Percentiles rank a stretch among this genome's conserved stretches.
These are phyloP conservation scores for Epinephelus cyanopodus DNA, from an alignment of 2,113 vertebrate species.

Conservation along the genomic window DNA sequence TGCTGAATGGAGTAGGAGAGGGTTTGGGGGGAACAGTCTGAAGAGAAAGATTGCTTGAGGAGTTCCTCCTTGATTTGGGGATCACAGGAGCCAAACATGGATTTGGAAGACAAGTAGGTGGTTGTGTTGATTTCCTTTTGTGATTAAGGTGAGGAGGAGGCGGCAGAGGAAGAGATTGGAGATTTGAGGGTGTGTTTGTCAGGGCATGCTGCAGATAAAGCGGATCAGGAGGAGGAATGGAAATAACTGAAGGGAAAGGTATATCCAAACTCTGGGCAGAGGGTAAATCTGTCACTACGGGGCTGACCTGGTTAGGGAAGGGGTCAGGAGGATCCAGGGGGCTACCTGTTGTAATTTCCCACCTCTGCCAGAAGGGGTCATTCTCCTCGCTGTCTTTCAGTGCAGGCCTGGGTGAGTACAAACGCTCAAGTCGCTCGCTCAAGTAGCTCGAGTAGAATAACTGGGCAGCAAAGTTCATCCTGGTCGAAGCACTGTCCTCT, in stretches of 20 bases:
- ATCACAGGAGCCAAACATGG: not conserved
- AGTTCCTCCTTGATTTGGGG: conserved; percentile 5
- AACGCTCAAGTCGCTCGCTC: conserved; percentile 81
- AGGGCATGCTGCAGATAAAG: not conserved
- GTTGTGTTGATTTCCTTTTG: conserved; percentile 12
- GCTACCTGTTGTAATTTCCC: conserved; percentile 77
- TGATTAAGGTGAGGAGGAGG: not conserved
- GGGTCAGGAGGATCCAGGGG: conserved; percentile 25
- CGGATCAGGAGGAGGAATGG: conserved; percentile 10
- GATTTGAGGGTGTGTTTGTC: conserved; percentile 4
- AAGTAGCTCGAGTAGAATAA: conserved; percentile 88
- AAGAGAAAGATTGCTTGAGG: not conserved
- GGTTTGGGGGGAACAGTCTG: not conserved
- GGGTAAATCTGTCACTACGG: conserved; percentile 23
- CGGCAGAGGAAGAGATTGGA: not conserved
- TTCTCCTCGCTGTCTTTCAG: conserved; percentile 86
- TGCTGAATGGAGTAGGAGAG: conserved; percentile 4
- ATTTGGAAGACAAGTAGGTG: not conserved
- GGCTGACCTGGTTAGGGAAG: conserved; percentile 11
- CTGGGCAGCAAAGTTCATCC: conserved; percentile 93
- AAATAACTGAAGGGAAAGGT: not conserved
- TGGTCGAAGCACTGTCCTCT: conserved; percentile 42
- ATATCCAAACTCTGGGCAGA: not conserved
- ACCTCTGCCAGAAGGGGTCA: conserved; percentile 97
- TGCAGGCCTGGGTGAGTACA: conserved; percentile 74